These are phyloP conservation scores for Cryptocephalus primarius DNA, from an alignment of 2,888 invertebrate genomes.

Conservation along the genomic window DNA sequence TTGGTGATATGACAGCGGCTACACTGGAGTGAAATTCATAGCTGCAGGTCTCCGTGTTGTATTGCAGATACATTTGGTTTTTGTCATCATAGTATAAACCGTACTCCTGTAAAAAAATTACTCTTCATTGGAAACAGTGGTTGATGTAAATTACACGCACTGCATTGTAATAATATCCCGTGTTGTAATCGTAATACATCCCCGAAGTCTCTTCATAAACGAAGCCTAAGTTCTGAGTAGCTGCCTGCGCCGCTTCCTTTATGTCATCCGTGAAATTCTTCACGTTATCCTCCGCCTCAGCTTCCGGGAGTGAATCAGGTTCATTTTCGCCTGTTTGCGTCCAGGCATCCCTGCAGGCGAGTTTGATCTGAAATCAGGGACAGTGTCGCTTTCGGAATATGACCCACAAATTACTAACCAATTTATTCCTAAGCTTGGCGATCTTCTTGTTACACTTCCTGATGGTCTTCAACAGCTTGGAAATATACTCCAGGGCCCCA, in stretches of 20 bases:
- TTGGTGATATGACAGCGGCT: neutral
- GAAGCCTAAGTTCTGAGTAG: constrained; percentile 64
- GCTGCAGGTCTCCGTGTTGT: constrained; percentile 60
- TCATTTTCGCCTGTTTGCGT: neutral
- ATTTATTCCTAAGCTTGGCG: constrained; percentile 45
- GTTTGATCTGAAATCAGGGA: too few relatives aligned
- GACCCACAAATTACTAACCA: constrained; percentile 18
- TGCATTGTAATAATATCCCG: constrained; percentile 84
- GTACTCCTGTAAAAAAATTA: constrained; percentile 51
- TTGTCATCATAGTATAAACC: constrained; percentile 84
- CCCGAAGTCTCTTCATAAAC: constrained; percentile 80
- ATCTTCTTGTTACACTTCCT: constrained; percentile 48
- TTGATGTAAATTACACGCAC: neutral
- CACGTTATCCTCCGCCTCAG: constrained; percentile 4
- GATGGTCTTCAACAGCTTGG: constrained; percentile 45
- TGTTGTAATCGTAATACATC: constrained; percentile 78
- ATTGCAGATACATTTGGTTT: constrained; percentile 73
- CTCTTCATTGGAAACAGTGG: too few relatives aligned
- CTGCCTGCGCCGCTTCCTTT: constrained; percentile 63
- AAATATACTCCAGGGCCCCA: constrained; percentile 46
- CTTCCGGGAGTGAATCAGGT: neutral
- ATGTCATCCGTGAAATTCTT: constrained; percentile 62
- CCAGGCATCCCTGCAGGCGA: neutral
- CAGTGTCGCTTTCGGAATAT: too few relatives aligned
- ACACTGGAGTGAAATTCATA: constrained; percentile 74